phyloP scores from a whole-genome alignment of 2,113 vertebrate genomes.

The Suricata suricatta region DNA sequence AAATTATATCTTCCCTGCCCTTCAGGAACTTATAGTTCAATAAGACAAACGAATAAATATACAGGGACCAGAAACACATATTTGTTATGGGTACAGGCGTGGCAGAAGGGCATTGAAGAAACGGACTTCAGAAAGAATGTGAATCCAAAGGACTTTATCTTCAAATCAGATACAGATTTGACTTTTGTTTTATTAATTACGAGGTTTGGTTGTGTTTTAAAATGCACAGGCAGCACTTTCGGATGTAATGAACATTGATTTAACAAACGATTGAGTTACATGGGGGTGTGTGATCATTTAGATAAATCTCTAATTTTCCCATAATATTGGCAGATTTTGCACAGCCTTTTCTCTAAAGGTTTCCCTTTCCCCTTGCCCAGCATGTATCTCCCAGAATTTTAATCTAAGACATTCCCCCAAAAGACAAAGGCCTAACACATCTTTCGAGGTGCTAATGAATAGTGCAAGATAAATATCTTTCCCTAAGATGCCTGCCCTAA shows the following conservation, averaged over 20 bases:
- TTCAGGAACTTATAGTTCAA: constrained; percentile 10
- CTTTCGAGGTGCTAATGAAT: neutral
- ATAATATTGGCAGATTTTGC: neutral
- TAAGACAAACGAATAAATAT: neutral
- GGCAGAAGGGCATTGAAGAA: neutral
- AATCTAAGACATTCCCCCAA: neutral
- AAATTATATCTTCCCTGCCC: constrained; percentile 1
- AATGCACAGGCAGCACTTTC: constrained; percentile 29
- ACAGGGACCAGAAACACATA: neutral
- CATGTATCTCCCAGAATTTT: neutral
- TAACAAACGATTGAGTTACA: neutral
- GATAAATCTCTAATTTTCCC: constrained; percentile 16
- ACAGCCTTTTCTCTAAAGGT: neutral
- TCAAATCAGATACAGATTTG: constrained; percentile 37
- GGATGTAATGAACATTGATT: neutral
- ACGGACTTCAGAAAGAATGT: neutral
- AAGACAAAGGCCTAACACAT: neutral
- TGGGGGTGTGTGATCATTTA: neutral
- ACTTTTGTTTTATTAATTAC: constrained; percentile 27
- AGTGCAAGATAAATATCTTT: constrained; percentile 27
- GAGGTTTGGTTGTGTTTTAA: constrained; percentile 45
- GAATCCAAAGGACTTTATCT: constrained; percentile 47
- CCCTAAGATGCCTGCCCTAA: neutral
- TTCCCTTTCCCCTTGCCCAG: neutral
- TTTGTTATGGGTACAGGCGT: neutral